Percentiles rank a stretch among this genome's conserved stretches.
These are phyloP conservation scores for Uropsilus gracilis DNA, from an alignment of 2,113 vertebrate genomes.

Conservation along the genomic window DNA sequence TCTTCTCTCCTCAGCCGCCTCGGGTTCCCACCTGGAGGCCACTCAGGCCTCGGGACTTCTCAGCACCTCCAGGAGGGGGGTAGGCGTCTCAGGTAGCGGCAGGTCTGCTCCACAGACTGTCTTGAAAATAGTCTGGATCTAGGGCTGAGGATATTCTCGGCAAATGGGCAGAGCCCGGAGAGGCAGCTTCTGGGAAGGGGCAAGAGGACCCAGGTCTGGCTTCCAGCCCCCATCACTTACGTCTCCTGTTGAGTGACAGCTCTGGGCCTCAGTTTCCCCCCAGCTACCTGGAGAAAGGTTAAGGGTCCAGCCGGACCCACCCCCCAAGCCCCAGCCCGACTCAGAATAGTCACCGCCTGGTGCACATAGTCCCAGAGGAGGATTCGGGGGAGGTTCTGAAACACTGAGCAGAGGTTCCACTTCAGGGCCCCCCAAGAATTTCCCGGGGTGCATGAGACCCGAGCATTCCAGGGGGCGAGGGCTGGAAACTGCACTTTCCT, in stretches of 20 bases:
- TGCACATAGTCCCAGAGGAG: not conserved
- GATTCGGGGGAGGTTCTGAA: not conserved
- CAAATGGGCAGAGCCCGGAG: too few species aligned
- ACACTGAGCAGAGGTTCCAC: not conserved
- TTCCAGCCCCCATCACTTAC: not conserved
- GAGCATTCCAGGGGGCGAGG: rapidly evolving
- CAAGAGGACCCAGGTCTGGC: too few species aligned
- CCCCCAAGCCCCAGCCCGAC: not conserved
- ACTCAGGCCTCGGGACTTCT: too few species aligned
- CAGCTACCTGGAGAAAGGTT: not conserved
- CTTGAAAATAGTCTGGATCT: not conserved
- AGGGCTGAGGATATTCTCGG: too few species aligned
- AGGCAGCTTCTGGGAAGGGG: not conserved
- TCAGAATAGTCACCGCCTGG: rapidly evolving
- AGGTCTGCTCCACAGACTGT: not conserved
- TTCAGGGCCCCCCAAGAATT: not conserved
- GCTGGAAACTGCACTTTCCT: not conserved
- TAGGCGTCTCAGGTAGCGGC: not conserved
- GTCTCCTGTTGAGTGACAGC: not conserved
- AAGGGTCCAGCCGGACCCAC: not conserved
- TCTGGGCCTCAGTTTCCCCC: not conserved
- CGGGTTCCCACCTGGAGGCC: rapidly evolving
- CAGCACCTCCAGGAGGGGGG: not conserved
- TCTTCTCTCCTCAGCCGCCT: rapidly evolving
- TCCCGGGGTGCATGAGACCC: not conserved